Conservation (phyloP, 2,888 invertebrate genomes). For the Orthonevra nobilis region DNA sequence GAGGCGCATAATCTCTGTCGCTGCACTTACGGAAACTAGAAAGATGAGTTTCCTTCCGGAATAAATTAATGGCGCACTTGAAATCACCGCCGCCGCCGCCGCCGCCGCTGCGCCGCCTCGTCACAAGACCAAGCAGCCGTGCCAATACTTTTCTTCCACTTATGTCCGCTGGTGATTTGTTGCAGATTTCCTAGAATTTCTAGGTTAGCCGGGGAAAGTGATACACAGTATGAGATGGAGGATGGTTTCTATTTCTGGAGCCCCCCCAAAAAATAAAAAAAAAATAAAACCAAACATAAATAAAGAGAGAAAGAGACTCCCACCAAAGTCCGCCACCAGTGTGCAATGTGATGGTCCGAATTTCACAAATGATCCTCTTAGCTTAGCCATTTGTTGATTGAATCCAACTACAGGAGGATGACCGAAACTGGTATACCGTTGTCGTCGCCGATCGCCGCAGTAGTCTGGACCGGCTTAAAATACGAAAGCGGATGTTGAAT, state of each 20-base stretch:
- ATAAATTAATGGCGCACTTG: constrained; percentile 74
- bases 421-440: no score
- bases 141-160: constrained; percentile 29
- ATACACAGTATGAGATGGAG: constrained; percentile 51
- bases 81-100: no score
- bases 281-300: no score
- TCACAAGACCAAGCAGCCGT: no score
- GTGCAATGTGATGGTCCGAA: constrained; percentile 45
- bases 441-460: no score
- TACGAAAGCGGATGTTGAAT: constrained; percentile 68
- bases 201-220: constrained; percentile 66
- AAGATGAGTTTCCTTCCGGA: constrained; percentile 79
- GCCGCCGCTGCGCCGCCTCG: no score
- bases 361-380: constrained; percentile 50
- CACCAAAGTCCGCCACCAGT: constrained; percentile 19
- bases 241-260: constrained; percentile 72
- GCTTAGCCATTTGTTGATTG: constrained; percentile 22
- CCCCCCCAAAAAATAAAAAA: no score
- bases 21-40: constrained; percentile 74
- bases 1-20: constrained; percentile 28
- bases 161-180: constrained; percentile 21
- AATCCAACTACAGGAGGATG: constrained; percentile 17
- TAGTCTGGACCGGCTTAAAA: constrained; percentile 50
- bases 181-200: constrained; percentile 66
- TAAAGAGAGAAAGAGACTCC: constrained; percentile 43